Base-by-base conservation (phyloP, 2,113 vertebrate genomes). In the Hucho hucho region DNA sequence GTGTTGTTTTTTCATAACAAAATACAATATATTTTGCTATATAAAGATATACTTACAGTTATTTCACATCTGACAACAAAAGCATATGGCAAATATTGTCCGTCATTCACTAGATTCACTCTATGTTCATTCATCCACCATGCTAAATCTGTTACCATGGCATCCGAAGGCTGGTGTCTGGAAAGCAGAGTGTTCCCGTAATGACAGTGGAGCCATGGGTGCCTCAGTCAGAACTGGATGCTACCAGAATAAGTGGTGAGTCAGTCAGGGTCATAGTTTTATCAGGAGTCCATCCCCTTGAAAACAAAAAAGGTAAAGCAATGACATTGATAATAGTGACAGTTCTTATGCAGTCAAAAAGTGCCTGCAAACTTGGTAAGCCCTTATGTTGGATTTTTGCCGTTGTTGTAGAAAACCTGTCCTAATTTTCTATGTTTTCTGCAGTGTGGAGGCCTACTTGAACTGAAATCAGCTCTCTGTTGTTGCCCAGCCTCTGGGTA, bases 141-240 rank as follows among this genome's bases (percentile, higher is more conserved):
- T 72, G 68, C 72, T 61, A 75, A 68, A 64, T 25, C 49, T 70
- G 81, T 85, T 85, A 75, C 83, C 79, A 85, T 84, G 80, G 79
- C 59, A 56, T 66, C 28, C 26, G 18, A 43, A 25, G 65, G 28
- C 29, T 80, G 64, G 26, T 77, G 58, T 79, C 65, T 53, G 16
- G 49, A 16, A 53, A 53, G 49, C 49, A 18, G 49, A 53, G 49
- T 18, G 49, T 73, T 75, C 29, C 66, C 26, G 74, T 56, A 6
- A 64, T 64, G 59, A 32, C 26, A 43, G 53, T 12, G 22, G 47
- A 13, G 37, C 75, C 63, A 29, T 81, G 18, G 70, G 75, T 71
- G 66, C 65, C 71, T 66, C 71, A 77, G 24, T 66, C 66, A 74
- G 24, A 67, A 59, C 29, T 13, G 49, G 43, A 67, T 73, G 37